These are phyloP conservation scores for Pegoplata infirma DNA, from an alignment of 2,888 invertebrate genomes.

Conservation along the genomic window DNA sequence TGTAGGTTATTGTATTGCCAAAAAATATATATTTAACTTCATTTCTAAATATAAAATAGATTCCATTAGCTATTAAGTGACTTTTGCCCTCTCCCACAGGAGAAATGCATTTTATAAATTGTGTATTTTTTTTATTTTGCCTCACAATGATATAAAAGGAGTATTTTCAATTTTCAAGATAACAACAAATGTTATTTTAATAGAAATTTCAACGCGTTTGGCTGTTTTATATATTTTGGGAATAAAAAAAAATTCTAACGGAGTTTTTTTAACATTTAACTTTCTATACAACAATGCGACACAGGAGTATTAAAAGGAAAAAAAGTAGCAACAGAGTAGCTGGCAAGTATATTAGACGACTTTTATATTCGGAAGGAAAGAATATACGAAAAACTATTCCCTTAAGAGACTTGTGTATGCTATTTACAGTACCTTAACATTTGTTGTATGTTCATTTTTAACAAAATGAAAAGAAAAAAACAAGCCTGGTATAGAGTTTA, in stretches of 20 bases:
- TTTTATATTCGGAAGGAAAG: neutral
- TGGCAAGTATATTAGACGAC: constrained; percentile 46
- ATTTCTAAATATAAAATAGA: constrained; percentile 49
- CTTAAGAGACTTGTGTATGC: constrained; percentile 29
- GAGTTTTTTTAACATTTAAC: constrained; percentile 2
- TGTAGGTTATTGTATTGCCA: constrained; percentile 1
- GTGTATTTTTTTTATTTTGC: neutral
- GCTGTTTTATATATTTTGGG: constrained; percentile 4
- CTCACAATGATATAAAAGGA: constrained; percentile 8
- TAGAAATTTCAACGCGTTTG: constrained; percentile 50
- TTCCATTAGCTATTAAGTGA: constrained; percentile 62
- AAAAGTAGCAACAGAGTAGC: too few species aligned
- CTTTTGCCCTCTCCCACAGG: constrained; percentile 41
- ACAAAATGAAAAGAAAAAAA: constrained; percentile 16
- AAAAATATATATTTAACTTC: constrained; percentile 12
- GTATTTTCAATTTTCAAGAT: constrained; percentile 54
- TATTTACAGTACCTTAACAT: constrained; percentile 37
- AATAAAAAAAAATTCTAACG: constrained; percentile 7
- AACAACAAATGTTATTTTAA: constrained; percentile 58
- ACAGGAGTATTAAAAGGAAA: constrained; percentile 37
- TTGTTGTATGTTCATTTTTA: constrained; percentile 8
- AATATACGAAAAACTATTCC: constrained; percentile 24
- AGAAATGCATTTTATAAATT: constrained; percentile 42
- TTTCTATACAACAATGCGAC: constrained; percentile 25
- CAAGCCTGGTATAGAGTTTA: constrained; percentile 34